Evolutionary conservation across 2,888 invertebrate genomes (phyloP), one percentile per base, ranked within the genome.

Genomic region (Drosophila incognita): DNA sequence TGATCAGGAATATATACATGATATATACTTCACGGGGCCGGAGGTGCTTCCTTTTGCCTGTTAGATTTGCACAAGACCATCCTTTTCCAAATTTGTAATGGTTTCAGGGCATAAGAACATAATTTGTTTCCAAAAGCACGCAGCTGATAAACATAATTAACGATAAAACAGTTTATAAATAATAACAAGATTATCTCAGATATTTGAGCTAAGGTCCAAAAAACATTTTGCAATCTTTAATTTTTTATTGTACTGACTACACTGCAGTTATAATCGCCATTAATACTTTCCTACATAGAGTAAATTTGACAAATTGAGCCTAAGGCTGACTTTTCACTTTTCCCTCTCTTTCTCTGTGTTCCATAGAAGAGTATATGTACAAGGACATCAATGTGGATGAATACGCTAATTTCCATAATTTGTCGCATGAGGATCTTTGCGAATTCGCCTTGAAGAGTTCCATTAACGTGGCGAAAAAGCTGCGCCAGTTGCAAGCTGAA

Each of bases 401-500:
- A 6, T 33, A 57, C 18, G 68, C 65, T 4, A 74, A 75, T 24
- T 18, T 83, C 5, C 72, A 74, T 1, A 87, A 91, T 53, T 79
- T 79, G 49, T 87, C 91, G 0, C 89, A 92, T 42, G 91, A 90
- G 51, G 91, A 92, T 6, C 76, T 91, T 15, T 83, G 76, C 56
- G 83, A 89, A n/a, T 42, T 59, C 15, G 62, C 85, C 2, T 46
- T 85, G 1, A 79, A 79, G n/a, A 58, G 67, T 33, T 63, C 80
- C 10, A 74, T 90, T 10, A 68, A 94, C 15, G 92, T 96, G 31
- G 95, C 97, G 84, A 94, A 94, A 80, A 96, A 97, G 92, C 95
- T 97, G n/a, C 94, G 95, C 33, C 93, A 95, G 46, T 92, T 96
- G 70, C 96, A 96, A 87, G 94, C 95, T n/a, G 94, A 95, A 96